Percentiles rank a stretch among this genome's conserved stretches.
Conservation (phyloP, 2,888 invertebrate species). For the Cyaniris semiargus region DNA sequence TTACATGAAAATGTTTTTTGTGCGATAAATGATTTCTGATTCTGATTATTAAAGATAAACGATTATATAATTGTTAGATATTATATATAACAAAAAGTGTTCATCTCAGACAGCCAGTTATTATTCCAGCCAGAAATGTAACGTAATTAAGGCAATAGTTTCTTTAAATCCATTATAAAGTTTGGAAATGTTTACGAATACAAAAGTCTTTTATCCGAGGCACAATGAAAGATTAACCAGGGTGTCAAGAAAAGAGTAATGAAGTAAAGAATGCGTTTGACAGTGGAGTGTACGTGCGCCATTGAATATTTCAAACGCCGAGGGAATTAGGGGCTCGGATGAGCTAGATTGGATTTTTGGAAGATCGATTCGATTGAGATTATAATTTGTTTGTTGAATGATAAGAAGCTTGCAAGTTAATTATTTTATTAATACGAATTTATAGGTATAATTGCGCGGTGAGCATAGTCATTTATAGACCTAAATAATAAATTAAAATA, state of each 20-base stretch:
- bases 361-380: constrained; percentile 30
- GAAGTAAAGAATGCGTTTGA: constrained; percentile 69
- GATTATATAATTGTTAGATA: too few species aligned
- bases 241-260: constrained; percentile 66
- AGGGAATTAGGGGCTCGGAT: constrained; percentile 35
- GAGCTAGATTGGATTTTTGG: constrained; percentile 35
- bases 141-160: background rate
- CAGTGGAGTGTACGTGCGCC: constrained; percentile 56
- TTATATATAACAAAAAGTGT: background rate
- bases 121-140: background rate
- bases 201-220: constrained; percentile 40
- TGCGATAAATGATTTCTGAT: too few species aligned
- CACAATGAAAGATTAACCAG: constrained; percentile 71
- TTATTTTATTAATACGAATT: background rate
- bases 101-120: background rate
- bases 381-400: constrained; percentile 20
- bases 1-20: too few species aligned
- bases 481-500: too few species aligned
- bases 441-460: background rate
- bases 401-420: background rate
- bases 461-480: too few species aligned
- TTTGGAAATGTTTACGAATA: constrained; percentile 31
- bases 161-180: constrained; percentile 6
- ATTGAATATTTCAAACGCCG: constrained; percentile 67
- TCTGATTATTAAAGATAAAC: too few species aligned